Evolutionary conservation across 2,888 invertebrate species (phyloP), one percentile per base, ranked within the genome.

Genomic region (Neoaliturus tenellus): DNA sequence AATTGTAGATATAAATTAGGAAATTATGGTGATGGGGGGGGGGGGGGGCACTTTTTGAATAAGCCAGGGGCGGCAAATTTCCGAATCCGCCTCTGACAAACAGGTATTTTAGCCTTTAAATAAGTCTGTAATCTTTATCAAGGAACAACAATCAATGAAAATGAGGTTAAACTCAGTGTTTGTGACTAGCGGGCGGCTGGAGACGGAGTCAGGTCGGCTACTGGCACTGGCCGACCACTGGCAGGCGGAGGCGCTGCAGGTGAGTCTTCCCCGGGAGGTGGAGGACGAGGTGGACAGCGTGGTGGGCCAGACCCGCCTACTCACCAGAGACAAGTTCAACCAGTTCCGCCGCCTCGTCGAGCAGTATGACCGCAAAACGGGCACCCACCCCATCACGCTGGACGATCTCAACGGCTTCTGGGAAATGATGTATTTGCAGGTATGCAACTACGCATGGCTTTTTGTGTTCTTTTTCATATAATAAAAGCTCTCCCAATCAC

Each of bases 351-450:
- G 91, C 55, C 91, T 96, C 67, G 93, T 93, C 86, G 90, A 90
- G 82, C 73, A 84, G 17, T 85, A 48, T 82, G 86, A 87, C 41
- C 71, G 71, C 35, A 73, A 84, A 3, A 89, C 91, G 35, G 91
- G 91, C n/a, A 89, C 90, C 35, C 91, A 92, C 86, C 90, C 92
- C 12, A 92, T 95, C 58, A 93, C 93, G 0, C 92, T 93, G 84
- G 93, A 93, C 6, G 97, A 97, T 91, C 92, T 97, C 82, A 95
- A 94, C 87, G 97, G 97, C 33, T 97, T 97, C 91, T 97, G 97
- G 97, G 97, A 97, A 88, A 95, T 96, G 94, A 93, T 96, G 48
- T 85, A 85, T 25, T 78, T 85, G 10, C 85, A 86, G 85, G 87
- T 87, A 62, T 14, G 8, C 4, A 17, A 51, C n/a, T n/a, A n/a